Evolutionary conservation across 2,797 vertebrate species (phyloP), one percentile per base, ranked within the genome.

Genomic region (Varecia variegata): DNA sequence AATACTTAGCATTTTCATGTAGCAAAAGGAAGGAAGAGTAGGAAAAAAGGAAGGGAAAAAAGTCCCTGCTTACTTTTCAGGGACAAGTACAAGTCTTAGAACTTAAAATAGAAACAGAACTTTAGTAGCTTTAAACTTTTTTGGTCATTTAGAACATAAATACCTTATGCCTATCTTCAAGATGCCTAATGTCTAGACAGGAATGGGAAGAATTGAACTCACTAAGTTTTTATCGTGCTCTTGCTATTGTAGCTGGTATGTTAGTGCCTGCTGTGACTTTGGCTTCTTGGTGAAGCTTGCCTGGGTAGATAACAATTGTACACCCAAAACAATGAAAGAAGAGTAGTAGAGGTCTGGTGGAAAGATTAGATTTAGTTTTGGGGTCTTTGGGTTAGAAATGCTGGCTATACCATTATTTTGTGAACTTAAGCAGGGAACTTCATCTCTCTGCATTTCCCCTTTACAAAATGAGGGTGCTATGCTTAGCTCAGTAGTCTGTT

Each of bases 1-100:
- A 60, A 67, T 88, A 45, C 3, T 93, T 92, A 94, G 30, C 12
- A 81, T 82, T 92, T 90, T 90, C n/a, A 32, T 68, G 45, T 86
- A 58, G 35, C 73, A 47, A 65, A 80, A 92, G 56, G 17, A 82
- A 68, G 43, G 6, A 65, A 62, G 17, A 93, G 21, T 13, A 45
- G 32, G n/a, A 27, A 70, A 9, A 35, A 58, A 50, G 4, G 18
- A 8, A 23, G 8, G 27, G 1, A 12, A n/a, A 68, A 40, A 58
- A 11, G 0, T 30, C 14, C 3, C 17, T 62, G 35, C 20, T 88
- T 5, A 65, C 3, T 38, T 96, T 73, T 70, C 30, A 73, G 40
- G 21, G 43, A 92, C 5, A 92, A 87, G 7, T 81, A 50, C 10
- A 90, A 80, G 8, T 89, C 85, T 88, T 93, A 79, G 86, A 88